phyloP scores from a whole-genome alignment of 2,888 invertebrate genomes.

The Cyrtodaria siliqua region DNA sequence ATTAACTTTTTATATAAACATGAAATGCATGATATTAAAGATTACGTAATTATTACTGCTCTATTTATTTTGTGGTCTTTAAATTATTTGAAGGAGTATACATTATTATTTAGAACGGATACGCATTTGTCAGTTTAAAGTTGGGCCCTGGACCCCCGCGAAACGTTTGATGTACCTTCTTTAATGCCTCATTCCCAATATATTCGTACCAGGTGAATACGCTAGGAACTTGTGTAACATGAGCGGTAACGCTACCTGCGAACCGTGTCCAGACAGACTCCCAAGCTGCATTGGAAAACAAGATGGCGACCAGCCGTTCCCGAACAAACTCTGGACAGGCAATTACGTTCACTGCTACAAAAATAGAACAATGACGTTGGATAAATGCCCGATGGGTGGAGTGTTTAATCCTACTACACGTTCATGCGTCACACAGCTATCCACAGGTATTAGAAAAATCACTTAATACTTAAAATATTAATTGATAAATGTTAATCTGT shows the following conservation, averaged over 20 bases:
- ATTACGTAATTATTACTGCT: too few relatives aligned
- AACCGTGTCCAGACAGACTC: conserved; percentile 53
- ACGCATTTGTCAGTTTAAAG: too few relatives aligned
- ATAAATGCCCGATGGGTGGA: conserved; percentile 52
- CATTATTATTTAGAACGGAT: too few relatives aligned
- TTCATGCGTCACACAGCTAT: conserved; percentile 47
- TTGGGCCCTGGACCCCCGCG: too few relatives aligned
- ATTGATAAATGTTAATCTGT: too few relatives aligned
- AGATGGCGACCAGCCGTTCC: conserved; percentile 64
- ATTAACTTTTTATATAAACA: too few relatives aligned
- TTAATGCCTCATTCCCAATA: too few relatives aligned
- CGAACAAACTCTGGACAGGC: conserved; percentile 53
- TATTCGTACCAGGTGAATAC: conserved; percentile 72
- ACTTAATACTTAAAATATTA: too few relatives aligned
- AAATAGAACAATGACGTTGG: conserved; percentile 61
- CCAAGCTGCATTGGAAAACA: conserved; percentile 60
- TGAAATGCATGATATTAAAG: too few relatives aligned
- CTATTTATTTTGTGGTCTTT: too few relatives aligned
- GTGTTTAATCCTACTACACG: conserved; percentile 51
- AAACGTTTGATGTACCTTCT: too few relatives aligned
- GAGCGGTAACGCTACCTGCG: conserved; percentile 43
- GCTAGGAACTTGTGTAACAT: conserved; percentile 58
- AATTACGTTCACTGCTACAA: conserved; percentile 58
- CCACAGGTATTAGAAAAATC: conserved; percentile 51
- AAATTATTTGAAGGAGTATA: too few relatives aligned